phyloP scores from a whole-genome alignment of 2,797 vertebrate genomes.

The Erithacus rubecula region DNA sequence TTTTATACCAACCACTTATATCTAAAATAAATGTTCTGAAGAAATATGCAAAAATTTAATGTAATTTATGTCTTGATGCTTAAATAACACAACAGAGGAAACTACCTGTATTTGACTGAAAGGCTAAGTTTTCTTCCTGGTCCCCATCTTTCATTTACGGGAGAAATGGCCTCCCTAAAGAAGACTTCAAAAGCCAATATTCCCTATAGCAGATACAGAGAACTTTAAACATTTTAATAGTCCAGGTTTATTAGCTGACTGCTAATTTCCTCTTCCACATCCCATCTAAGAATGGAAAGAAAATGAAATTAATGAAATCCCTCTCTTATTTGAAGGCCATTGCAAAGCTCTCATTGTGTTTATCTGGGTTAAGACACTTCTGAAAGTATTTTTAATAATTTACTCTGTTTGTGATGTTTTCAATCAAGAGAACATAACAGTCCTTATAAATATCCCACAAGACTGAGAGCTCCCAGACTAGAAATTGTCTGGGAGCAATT shows the following conservation, averaged over 20 bases:
- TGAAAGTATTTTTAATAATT: background rate
- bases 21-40: background rate
- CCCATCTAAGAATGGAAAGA: background rate
- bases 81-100: background rate
- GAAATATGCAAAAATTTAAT: background rate
- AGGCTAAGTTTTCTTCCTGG: background rate
- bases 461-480: background rate
- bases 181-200: background rate
- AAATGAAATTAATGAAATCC: background rate
- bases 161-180: background rate
- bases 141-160: background rate
- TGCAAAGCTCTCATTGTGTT: background rate
- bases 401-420: background rate
- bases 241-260: background rate
- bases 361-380: background rate
- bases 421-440: background rate
- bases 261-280: background rate
- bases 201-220: background rate
- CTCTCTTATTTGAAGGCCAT: background rate
- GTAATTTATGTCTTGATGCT: background rate
- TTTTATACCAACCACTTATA: background rate
- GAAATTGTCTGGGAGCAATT: background rate
- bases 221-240: background rate
- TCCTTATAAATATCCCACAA: background rate
- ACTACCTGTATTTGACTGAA: background rate